phyloP scores from a whole-genome alignment of 2,888 invertebrate species.

The Drosophila affinis region DNA sequence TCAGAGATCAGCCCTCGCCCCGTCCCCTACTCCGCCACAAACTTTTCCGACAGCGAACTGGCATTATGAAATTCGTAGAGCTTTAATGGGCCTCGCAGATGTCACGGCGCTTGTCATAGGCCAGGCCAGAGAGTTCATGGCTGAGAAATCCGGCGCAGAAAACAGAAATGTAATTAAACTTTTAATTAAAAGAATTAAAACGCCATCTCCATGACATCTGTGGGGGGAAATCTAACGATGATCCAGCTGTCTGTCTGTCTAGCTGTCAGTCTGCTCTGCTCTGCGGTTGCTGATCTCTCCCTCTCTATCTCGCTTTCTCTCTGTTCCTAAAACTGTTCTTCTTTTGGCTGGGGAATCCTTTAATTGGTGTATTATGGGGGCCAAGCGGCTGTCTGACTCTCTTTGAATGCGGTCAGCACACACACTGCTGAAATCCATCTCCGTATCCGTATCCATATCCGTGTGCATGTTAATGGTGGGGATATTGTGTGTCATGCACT shows the following conservation, averaged over 20 bases:
- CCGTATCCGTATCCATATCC: not conserved
- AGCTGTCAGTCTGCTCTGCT: slow-evolving; percentile 1
- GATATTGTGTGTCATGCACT: slow-evolving; percentile 79
- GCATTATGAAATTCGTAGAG: slow-evolving; percentile 35
- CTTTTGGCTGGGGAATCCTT: slow-evolving; percentile 30
- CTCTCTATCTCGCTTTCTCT: no score
- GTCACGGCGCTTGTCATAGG: slow-evolving; percentile 34
- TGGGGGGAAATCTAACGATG: slow-evolving; percentile 29
- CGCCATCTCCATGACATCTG: slow-evolving; percentile 54
- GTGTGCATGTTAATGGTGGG: slow-evolving; percentile 62
- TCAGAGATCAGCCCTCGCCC: slow-evolving; percentile 7
- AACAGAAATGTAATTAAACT: slow-evolving; percentile 63
- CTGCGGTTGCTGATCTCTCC: not conserved
- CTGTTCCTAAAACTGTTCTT: not conserved
- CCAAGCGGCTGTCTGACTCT: slow-evolving; percentile 15
- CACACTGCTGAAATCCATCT: slow-evolving; percentile 8
- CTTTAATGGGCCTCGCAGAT: slow-evolving; percentile 59
- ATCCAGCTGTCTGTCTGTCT: not conserved
- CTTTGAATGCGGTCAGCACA: slow-evolving; percentile 26
- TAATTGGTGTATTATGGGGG: slow-evolving; percentile 30
- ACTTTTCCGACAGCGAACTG: not conserved
- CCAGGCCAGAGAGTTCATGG: slow-evolving; percentile 31
- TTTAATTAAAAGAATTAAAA: slow-evolving; percentile 72
- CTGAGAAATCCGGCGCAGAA: slow-evolving; percentile 29
- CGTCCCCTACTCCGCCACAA: not conserved